These are phyloP conservation scores for Protodeltote pygarga DNA, from an alignment of 2,888 invertebrate species.

Conservation along the genomic window DNA sequence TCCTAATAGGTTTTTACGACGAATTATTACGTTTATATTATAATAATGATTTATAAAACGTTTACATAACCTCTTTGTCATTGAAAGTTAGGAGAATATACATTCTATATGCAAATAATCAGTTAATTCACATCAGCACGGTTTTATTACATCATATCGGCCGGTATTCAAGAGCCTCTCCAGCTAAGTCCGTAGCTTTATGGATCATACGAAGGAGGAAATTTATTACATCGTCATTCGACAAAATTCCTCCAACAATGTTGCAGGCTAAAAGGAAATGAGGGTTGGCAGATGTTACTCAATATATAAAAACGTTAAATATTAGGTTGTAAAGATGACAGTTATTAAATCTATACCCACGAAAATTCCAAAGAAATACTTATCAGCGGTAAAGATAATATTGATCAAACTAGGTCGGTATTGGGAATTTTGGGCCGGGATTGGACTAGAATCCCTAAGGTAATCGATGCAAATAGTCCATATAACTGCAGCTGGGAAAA, in stretches of 20 bases:
- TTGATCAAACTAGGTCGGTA: slow-evolving; percentile 38
- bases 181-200: slow-evolving; percentile 60
- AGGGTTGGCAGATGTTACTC: slow-evolving; percentile 68
- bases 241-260: slow-evolving; percentile 71
- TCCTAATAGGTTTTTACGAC: too few relatives aligned
- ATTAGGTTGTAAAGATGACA: slow-evolving; percentile 67
- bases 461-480: slow-evolving; percentile 47
- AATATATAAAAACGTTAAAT: slow-evolving; percentile 60
- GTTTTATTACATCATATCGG: slow-evolving; percentile 55
- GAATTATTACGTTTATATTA: too few relatives aligned
- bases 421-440: slow-evolving; percentile 27
- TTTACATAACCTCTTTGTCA: too few relatives aligned
- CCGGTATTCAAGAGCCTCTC: slow-evolving; percentile 40
- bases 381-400: slow-evolving; percentile 43
- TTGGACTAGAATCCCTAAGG: slow-evolving; percentile 47
- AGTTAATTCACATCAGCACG: slow-evolving; percentile 50
- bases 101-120: slow-evolving; percentile 35
- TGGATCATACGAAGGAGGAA: slow-evolving; percentile 71
- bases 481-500: slow-evolving; percentile 39
- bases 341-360: slow-evolving; percentile 62
- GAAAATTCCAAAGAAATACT: slow-evolving; percentile 37
- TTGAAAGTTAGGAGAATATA: slow-evolving; percentile 4
- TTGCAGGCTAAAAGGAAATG: slow-evolving; percentile 67
- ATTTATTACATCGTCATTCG: slow-evolving; percentile 77
- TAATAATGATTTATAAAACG: too few relatives aligned